Conservation (phyloP, 2,113 vertebrate genomes). For the Zosterops pallidus region DNA sequence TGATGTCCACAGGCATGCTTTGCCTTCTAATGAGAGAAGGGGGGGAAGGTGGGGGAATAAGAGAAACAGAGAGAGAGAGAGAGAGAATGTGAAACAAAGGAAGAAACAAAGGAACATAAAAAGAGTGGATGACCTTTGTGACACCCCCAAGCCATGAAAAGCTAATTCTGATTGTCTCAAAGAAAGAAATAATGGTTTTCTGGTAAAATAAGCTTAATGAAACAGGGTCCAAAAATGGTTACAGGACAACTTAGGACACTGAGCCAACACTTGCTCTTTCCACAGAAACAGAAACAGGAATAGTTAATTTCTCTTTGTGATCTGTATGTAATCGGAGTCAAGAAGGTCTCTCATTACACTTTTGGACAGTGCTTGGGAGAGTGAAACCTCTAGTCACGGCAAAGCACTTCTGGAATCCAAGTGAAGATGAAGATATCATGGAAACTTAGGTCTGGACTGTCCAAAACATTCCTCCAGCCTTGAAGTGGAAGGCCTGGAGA, state of each 20-base stretch:
- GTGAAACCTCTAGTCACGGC: neutral
- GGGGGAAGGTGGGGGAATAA: neutral
- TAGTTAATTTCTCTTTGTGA: neutral
- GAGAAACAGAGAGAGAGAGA: neutral
- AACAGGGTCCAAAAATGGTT: neutral
- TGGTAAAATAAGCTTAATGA: neutral
- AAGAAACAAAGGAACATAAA: neutral
- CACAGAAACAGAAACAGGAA: neutral
- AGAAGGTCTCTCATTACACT: neutral
- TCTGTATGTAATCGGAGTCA: neutral
- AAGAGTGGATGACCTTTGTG: neutral
- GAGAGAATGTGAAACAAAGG: neutral
- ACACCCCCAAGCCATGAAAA: neutral
- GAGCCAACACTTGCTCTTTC: neutral
- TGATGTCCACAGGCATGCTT: neutral
- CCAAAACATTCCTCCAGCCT: slow-evolving; percentile 19
- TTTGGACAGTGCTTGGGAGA: neutral
- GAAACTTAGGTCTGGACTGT: neutral
- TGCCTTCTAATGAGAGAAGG: neutral
- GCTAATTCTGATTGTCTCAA: neutral
- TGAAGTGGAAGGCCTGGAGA: neutral
- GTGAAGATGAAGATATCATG: slow-evolving; percentile 21
- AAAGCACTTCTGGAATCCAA: slow-evolving; percentile 44
- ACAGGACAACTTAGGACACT: neutral
- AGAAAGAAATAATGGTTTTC: neutral